These are phyloP conservation scores for Neodiprion virginianus DNA, from an alignment of 1,140 invertebrate genomes.

Conservation along the genomic window DNA sequence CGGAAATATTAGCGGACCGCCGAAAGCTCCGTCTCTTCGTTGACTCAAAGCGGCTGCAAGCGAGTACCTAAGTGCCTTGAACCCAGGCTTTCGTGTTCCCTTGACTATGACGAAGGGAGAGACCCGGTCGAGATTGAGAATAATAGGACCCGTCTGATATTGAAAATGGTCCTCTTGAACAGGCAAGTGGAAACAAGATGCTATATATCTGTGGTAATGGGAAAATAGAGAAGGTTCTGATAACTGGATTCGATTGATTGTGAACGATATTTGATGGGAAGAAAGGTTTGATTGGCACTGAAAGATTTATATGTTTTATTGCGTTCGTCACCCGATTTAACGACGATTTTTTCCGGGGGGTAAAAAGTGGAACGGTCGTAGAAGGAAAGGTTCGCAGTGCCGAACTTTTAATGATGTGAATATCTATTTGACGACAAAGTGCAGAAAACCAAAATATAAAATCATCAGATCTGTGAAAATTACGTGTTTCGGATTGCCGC, in stretches of 20 bases:
- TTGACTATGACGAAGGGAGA: neutral
- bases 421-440: too few relatives aligned
- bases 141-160: slow-evolving; percentile 25
- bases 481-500: too few relatives aligned
- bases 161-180: slow-evolving; percentile 17
- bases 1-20: neutral
- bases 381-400: too few relatives aligned
- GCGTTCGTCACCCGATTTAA: too few relatives aligned
- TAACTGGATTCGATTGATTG: neutral
- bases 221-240: neutral
- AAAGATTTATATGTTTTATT: too few relatives aligned
- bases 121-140: neutral
- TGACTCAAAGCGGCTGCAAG: slow-evolving; percentile 22
- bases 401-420: too few relatives aligned
- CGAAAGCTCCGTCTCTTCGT: neutral
- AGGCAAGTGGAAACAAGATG: neutral
- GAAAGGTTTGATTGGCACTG: too few relatives aligned
- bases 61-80: slow-evolving; percentile 12
- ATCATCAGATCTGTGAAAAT: too few relatives aligned
- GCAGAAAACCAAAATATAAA: too few relatives aligned
- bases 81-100: neutral
- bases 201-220: neutral
- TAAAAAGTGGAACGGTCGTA: too few relatives aligned
- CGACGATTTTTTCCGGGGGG: too few relatives aligned
- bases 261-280: neutral